Conservation (phyloP, 2,888 invertebrate species). For the Geophilus truncorum region DNA sequence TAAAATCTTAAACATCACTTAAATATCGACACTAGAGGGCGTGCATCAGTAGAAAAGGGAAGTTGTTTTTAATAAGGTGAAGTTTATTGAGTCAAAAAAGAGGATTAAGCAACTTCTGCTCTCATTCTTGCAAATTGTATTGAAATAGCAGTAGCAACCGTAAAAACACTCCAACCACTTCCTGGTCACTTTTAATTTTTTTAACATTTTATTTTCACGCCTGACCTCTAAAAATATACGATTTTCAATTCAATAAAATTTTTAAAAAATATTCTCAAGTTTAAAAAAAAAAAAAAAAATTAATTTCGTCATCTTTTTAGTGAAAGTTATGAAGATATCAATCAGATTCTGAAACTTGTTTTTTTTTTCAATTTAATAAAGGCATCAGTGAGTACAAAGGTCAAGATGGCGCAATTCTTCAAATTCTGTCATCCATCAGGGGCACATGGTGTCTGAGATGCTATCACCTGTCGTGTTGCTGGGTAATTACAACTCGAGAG, state of each 20-base stretch:
- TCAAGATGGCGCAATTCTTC: background rate
- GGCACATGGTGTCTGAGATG: background rate
- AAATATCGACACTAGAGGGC: background rate
- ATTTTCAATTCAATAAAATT: background rate
- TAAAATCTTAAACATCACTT: background rate
- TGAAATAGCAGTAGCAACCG: background rate
- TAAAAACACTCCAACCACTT: background rate
- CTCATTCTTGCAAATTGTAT: slow-evolving; percentile 3
- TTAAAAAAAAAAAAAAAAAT: too few relatives aligned
- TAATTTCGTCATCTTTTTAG: background rate
- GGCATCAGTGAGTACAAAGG: background rate
- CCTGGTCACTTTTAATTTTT: background rate
- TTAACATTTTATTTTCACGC: background rate
- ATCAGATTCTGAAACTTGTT: too few relatives aligned
- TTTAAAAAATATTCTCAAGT: background rate
- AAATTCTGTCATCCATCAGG: background rate
- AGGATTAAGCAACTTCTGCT: background rate
- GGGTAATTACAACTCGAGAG: background rate
- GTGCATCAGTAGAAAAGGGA: background rate
- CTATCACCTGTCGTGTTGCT: background rate
- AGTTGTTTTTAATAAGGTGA: background rate
- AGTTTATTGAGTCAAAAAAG: background rate
- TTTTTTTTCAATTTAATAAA: background rate
- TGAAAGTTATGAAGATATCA: background rate
- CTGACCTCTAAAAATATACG: background rate